Conservation (phyloP, 1,140 invertebrate genomes). For the Musca vetustissima region DNA sequence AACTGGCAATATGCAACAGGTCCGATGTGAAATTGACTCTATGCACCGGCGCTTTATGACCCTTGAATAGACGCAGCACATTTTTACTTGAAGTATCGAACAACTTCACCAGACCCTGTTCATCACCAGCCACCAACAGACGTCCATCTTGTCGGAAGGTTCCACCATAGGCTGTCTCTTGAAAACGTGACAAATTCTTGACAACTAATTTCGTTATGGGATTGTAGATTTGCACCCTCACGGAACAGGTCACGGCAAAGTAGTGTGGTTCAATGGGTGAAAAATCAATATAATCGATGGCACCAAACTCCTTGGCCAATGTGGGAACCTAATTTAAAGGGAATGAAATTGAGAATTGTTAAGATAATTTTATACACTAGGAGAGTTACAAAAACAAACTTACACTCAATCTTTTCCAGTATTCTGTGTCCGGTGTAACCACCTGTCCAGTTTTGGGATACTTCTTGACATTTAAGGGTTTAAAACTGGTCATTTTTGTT, state of each 20-base stretch:
- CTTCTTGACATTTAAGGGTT: constrained; percentile 73
- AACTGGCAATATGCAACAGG: constrained; percentile 80
- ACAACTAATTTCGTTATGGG: constrained; percentile 80
- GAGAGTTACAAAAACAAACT: constrained; percentile 46
- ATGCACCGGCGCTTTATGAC: constrained; percentile 69
- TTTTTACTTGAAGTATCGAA: constrained; percentile 84
- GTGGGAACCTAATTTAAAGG: constrained; percentile 69
- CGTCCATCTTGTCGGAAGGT: constrained; percentile 84
- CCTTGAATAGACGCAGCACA: constrained; percentile 67
- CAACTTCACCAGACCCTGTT: constrained; percentile 82
- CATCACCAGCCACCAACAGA: constrained; percentile 82
- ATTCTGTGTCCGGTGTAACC: constrained; percentile 73
- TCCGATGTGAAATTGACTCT: constrained; percentile 80
- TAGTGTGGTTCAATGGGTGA: constrained; percentile 83
- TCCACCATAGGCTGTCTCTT: constrained; percentile 83
- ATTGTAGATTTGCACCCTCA: constrained; percentile 89
- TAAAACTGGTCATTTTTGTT: constrained; percentile 61
- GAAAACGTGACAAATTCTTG: constrained; percentile 85
- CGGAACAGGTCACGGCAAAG: constrained; percentile 89
- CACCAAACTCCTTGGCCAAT: constrained; percentile 88
- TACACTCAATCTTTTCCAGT: constrained; percentile 85
- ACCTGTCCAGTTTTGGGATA: constrained; percentile 68
- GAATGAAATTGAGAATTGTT: neutral
- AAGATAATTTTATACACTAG: constrained; percentile 1
- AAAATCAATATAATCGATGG: constrained; percentile 89